Evolutionary conservation across 2,113 vertebrate genomes (phyloP).

Genomic region (Bufo gargarizans): DNA sequence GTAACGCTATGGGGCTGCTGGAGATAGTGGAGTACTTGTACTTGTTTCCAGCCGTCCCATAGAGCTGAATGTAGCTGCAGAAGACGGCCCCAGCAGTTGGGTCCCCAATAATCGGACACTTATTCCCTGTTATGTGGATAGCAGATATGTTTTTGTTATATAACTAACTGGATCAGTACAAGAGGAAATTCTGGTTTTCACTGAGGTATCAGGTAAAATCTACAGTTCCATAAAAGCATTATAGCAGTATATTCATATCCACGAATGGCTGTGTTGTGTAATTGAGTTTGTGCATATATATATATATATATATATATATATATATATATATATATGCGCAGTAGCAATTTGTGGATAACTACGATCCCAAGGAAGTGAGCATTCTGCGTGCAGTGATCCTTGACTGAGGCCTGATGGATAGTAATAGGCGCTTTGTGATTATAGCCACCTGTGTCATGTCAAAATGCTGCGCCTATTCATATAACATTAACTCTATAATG

Average conservation of each 20-base stretch:
- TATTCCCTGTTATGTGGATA: too few species aligned
- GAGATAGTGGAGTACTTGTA: too few species aligned
- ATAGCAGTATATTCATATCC: neutral
- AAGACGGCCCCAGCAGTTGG: too few species aligned
- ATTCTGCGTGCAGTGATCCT: constrained; percentile 46
- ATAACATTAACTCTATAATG: constrained; percentile 41
- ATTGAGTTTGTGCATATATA: neutral
- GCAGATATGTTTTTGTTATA: too few species aligned
- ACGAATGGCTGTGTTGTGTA: neutral
- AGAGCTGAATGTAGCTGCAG: too few species aligned
- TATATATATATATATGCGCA: neutral
- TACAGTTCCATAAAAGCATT: neutral
- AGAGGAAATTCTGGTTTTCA: too few species aligned
- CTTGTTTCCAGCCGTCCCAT: too few species aligned
- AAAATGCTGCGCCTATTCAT: constrained; percentile 35
- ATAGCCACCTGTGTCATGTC: constrained; percentile 55
- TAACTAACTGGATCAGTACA: too few species aligned
- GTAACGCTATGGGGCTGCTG: too few species aligned
- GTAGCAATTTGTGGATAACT: constrained; percentile 23
- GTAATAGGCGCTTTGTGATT: constrained; percentile 53
- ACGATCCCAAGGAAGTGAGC: constrained; percentile 39
- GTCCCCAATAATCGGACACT: too few species aligned
- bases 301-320: neutral
- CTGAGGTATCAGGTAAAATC: too few species aligned
- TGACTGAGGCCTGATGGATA: constrained; percentile 50